phyloP scores from a whole-genome alignment of 2,888 invertebrate species.

The Pseudococcus viburni region DNA sequence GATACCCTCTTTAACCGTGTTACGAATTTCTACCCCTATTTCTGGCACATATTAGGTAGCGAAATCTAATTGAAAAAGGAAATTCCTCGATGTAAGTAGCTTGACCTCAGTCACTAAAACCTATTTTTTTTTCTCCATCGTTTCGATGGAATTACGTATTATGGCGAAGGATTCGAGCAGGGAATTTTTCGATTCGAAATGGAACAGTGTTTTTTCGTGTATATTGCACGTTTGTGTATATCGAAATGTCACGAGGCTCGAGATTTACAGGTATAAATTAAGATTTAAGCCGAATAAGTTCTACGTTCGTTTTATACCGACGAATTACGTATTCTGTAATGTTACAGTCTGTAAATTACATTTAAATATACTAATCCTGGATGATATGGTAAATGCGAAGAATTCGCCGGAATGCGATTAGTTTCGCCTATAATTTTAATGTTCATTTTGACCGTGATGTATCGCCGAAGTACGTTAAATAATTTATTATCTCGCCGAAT shows the following conservation, averaged over 20 bases:
- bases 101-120: neutral
- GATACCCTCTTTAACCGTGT: neutral
- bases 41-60: neutral
- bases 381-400: neutral
- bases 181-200: neutral
- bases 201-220: neutral
- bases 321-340: slow-evolving; percentile 22
- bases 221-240: neutral
- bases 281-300: slow-evolving; percentile 3
- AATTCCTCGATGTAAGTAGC: neutral
- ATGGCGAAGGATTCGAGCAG: neutral
- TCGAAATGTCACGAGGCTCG: neutral
- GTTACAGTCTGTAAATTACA: slow-evolving; percentile 30
- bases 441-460: slow-evolving; percentile 20
- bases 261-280: slow-evolving; percentile 37
- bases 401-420: neutral
- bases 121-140: neutral
- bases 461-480: slow-evolving; percentile 28
- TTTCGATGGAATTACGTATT: neutral
- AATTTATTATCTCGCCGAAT: slow-evolving; percentile 15
- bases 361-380: slow-evolving; percentile 21
- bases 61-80: slow-evolving; percentile 16
- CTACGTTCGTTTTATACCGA: neutral
- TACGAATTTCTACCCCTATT: neutral
- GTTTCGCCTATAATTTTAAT: slow-evolving; percentile 37